A percentile compares a stretch with the other conserved stretches of the same genome.
phyloP scores from a whole-genome alignment of 2,113 vertebrate genomes.

The pig (Sus scrofa) region T2T-Sscrofa CM000830.6:96837501-96838000 shows the following conservation, averaged over 20 bases:
- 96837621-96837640: conserved; percentile 45
- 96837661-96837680: not conserved
- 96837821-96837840: conserved; percentile 18
- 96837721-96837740: not conserved
- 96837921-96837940: conserved; percentile 49
- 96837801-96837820: not conserved
- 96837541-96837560: not conserved
- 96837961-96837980: conserved; percentile 56
- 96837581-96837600: conserved; percentile 36
- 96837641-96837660: conserved; percentile 53
- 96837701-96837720: not conserved
- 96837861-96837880: conserved; percentile 11
- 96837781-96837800: not conserved
- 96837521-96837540: not conserved
- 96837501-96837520: conserved; percentile 16
- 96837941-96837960: conserved; percentile 51
- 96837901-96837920: conserved; percentile 33
- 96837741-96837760: not conserved
- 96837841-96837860: conserved; percentile 6
- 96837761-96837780: not conserved
- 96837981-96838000: conserved; percentile 60
- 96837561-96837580: conserved; percentile 52
- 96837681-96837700: not conserved
- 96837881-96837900: not conserved
- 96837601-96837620: conserved; percentile 48